phyloP scores from a whole-genome alignment of 2,797 vertebrate genomes.

The Cichlasoma orientale region DNA sequence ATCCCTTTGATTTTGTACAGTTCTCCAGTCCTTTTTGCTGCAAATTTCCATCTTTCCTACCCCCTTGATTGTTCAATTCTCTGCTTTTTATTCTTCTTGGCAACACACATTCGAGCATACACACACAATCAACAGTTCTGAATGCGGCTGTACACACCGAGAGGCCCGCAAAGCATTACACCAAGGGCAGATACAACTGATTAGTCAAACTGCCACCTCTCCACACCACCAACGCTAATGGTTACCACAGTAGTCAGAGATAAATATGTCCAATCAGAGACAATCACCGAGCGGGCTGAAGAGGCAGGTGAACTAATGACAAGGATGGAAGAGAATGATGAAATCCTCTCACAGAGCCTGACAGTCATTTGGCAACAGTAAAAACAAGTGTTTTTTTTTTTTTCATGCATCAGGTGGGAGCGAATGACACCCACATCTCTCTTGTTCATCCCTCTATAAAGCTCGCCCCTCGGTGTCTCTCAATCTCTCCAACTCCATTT shows the following conservation, averaged over 20 bases:
- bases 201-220: constrained; percentile 76
- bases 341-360: constrained; percentile 59
- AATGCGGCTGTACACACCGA: neutral
- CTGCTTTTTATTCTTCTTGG: constrained; percentile 14
- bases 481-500: constrained; percentile 48
- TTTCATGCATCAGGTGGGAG: constrained; percentile 60
- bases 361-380: constrained; percentile 61
- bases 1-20: constrained; percentile 35
- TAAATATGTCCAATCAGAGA: constrained; percentile 77
- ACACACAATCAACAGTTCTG: constrained; percentile 18
- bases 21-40: constrained; percentile 24
- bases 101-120: constrained; percentile 16
- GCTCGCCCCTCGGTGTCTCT: constrained; percentile 30
- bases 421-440: constrained; percentile 56
- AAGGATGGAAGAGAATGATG: constrained; percentile 52
- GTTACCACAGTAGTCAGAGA: constrained; percentile 68
- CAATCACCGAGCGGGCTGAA: constrained; percentile 70
- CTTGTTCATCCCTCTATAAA: constrained; percentile 29
- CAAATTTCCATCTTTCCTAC: constrained; percentile 35
- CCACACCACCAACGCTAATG: constrained; percentile 75
- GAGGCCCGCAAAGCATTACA: constrained; percentile 34
- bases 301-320: constrained; percentile 78
- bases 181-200: constrained; percentile 67
- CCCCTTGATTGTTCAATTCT: constrained; percentile 48
- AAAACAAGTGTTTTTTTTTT: constrained; percentile 67